A percentile compares a stretch with the other conserved stretches of the same genome.
Evolutionary conservation across 2,888 invertebrate species (phyloP).

Genomic region (Isotomurus palustris): DNA sequence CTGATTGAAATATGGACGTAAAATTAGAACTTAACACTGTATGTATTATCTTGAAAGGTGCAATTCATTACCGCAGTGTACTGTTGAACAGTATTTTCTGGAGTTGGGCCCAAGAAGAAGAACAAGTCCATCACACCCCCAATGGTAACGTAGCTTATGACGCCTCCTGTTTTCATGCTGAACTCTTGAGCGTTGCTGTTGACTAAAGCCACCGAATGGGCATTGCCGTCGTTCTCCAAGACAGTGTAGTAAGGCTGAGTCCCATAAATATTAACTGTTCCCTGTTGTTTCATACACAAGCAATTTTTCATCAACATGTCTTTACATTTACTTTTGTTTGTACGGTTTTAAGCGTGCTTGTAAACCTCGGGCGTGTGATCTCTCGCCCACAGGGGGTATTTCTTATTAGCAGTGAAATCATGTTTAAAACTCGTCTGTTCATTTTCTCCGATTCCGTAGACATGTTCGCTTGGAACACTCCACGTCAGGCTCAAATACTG

Average conservation of each 20-base stretch:
- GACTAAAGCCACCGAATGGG: conserved; percentile 71
- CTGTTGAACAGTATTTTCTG: conserved; percentile 63
- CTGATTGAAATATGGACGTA: background rate
- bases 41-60: too few species aligned
- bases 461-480: conserved; percentile 49
- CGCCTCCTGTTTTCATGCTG: conserved; percentile 56
- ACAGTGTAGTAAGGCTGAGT: conserved; percentile 76
- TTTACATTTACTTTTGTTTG: background rate
- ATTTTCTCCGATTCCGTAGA: conserved; percentile 54
- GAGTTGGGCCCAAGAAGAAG: conserved; percentile 70
- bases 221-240: conserved; percentile 63
- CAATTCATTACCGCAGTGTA: conserved; percentile 59
- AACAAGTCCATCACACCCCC: conserved; percentile 79
- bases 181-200: conserved; percentile 73
- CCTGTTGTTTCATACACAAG: conserved; percentile 11
- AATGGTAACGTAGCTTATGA: conserved; percentile 71
- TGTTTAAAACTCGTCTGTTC: conserved; percentile 47
- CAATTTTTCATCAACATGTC: background rate
- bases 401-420: conserved; percentile 45
- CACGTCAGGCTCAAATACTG: conserved; percentile 52
- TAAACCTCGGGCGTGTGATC: conserved; percentile 40
- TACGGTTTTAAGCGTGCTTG: too few species aligned
- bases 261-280: conserved; percentile 63
- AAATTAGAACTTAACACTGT: too few species aligned
- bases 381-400: conserved; percentile 25